Conservation (phyloP, 2,113 vertebrate genomes). For the Urocolius indicus region DNA sequence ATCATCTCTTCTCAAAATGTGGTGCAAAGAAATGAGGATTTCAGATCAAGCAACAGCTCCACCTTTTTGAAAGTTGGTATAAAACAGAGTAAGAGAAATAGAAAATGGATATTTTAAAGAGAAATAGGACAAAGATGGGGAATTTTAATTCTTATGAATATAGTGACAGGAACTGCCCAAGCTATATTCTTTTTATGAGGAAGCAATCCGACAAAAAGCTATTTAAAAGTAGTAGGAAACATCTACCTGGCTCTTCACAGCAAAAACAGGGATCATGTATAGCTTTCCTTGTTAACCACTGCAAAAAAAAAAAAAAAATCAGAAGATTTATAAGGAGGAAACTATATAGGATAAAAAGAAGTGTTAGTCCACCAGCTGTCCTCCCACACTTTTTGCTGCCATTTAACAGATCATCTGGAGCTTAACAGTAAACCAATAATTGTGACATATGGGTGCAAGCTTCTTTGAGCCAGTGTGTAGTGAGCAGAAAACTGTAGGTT, state of each 20-base stretch:
- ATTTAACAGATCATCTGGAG: conserved; percentile 38
- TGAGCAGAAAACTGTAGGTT: not conserved
- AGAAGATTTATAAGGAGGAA: not conserved
- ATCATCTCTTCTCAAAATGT: not conserved
- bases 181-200: not conserved
- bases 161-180: not conserved
- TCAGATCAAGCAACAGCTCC: not conserved
- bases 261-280: not conserved
- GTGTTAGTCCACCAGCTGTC: conserved; percentile 12
- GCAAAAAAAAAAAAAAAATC: not conserved
- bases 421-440: conserved; percentile 36
- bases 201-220: not conserved
- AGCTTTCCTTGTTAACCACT: not conserved
- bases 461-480: conserved; percentile 7
- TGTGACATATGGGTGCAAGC: conserved; percentile 48
- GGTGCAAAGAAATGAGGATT: not conserved
- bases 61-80: not conserved
- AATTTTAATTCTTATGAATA: not conserved
- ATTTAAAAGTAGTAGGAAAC: conserved; percentile 1
- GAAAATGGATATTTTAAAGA: not conserved
- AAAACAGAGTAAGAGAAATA: not conserved
- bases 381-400: not conserved
- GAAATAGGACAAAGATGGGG: not conserved
- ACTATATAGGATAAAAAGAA: conserved; percentile 10
- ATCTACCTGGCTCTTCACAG: not conserved